These are phyloP conservation scores for Gastrophysa polygoni DNA, from an alignment of 2,888 invertebrate species.

Conservation along the genomic window DNA sequence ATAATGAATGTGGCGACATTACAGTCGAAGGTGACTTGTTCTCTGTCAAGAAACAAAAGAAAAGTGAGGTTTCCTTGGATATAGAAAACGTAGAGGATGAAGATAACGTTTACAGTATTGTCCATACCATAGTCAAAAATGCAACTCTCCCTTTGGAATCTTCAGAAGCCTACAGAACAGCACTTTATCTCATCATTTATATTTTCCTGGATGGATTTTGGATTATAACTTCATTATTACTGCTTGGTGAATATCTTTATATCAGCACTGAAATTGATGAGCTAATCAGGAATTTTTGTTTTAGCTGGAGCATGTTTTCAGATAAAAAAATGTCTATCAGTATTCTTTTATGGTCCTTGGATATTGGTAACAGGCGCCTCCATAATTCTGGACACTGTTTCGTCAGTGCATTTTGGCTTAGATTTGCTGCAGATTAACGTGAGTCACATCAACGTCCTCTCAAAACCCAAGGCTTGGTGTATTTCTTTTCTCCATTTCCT, in stretches of 20 bases:
- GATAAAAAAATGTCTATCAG: slow-evolving; percentile 37
- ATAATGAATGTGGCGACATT: slow-evolving; percentile 34
- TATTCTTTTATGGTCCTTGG: slow-evolving; percentile 56
- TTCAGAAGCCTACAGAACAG: slow-evolving; percentile 32
- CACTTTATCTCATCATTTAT: slow-evolving; percentile 37
- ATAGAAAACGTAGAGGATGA: slow-evolving; percentile 21
- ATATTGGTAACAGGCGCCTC: slow-evolving; percentile 52
- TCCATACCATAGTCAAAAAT: slow-evolving; percentile 34
- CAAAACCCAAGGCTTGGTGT: too few species aligned
- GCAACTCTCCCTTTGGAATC: slow-evolving; percentile 38
- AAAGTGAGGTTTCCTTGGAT: slow-evolving; percentile 12
- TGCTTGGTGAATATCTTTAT: slow-evolving; percentile 44
- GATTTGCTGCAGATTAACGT: slow-evolving; percentile 57
- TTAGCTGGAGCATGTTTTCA: slow-evolving; percentile 43
- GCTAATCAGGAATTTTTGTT: slow-evolving; percentile 21
- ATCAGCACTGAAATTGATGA: too few species aligned
- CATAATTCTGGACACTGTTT: slow-evolving; percentile 56
- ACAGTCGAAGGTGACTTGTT: slow-evolving; percentile 21
- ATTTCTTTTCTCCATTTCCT: too few species aligned
- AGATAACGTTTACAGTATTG: slow-evolving; percentile 31
- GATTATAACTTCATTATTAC: slow-evolving; percentile 45
- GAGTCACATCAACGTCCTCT: too few species aligned
- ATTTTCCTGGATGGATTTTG: slow-evolving; percentile 45
- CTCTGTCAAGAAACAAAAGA: slow-evolving; percentile 19
- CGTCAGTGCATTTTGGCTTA: slow-evolving; percentile 56